Evolutionary conservation across 2,113 vertebrate genomes (phyloP).

Genomic region (Cyanistes caeruleus): DNA sequence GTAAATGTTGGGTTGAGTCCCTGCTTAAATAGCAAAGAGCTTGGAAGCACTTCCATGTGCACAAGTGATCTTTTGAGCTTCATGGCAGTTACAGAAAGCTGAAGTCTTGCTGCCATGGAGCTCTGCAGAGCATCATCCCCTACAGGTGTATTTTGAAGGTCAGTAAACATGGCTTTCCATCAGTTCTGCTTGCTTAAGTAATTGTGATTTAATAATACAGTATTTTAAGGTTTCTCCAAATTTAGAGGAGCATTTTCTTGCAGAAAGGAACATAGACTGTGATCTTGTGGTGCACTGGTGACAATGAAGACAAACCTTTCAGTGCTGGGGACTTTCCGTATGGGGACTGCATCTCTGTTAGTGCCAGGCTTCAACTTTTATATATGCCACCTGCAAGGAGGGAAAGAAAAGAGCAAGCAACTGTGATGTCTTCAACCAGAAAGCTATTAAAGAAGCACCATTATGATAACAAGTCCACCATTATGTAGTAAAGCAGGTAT

Average conservation of each 20-base stretch:
- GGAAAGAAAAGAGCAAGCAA: neutral
- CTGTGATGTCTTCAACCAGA: neutral
- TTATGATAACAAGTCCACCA: neutral
- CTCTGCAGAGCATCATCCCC: neutral
- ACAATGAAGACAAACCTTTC: neutral
- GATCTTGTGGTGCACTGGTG: neutral
- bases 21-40: neutral
- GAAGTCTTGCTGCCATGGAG: neutral
- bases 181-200: neutral
- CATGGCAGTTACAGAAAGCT: neutral
- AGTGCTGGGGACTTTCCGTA: rapidly evolving
- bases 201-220: neutral
- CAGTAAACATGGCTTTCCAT: neutral
- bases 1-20: neutral
- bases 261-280: neutral
- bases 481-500: neutral
- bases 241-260: neutral
- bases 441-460: neutral
- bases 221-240: neutral
- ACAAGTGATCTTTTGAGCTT: neutral
- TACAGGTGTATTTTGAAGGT: neutral
- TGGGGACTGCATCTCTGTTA: neutral
- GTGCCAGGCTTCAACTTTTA: neutral
- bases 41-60: neutral
- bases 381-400: neutral